Percentiles rank a stretch among this genome's conserved stretches.
phyloP scores from a whole-genome alignment of 2,797 vertebrate species.

The Neomorphus geoffroyi region DNA sequence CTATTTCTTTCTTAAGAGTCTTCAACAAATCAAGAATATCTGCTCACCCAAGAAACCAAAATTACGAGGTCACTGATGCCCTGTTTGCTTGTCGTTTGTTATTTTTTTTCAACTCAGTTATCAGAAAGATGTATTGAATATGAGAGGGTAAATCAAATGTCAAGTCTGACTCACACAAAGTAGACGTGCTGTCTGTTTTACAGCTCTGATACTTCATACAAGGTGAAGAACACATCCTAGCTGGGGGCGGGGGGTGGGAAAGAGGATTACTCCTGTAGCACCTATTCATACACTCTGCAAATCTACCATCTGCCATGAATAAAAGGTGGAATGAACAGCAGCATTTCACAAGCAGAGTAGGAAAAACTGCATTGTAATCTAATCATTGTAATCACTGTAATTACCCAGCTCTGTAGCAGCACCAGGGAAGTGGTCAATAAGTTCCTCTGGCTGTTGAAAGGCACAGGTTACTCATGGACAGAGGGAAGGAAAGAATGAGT shows the following conservation, averaged over 20 bases:
- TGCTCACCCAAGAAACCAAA: neutral
- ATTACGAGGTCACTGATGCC: neutral
- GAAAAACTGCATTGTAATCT: neutral
- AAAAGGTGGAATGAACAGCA: conserved; percentile 3
- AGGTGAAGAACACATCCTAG: conserved; percentile 14
- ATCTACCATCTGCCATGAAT: neutral
- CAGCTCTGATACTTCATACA: neutral
- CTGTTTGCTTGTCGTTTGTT: neutral
- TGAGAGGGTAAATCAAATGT: conserved; percentile 15
- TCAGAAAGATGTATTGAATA: neutral
- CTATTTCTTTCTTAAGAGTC: neutral
- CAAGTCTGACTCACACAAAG: neutral
- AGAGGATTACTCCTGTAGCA: conserved; percentile 3
- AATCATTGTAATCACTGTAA: neutral
- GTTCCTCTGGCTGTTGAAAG: neutral
- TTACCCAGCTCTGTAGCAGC: neutral
- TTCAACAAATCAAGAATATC: neutral
- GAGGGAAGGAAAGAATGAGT: neutral
- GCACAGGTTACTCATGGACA: neutral
- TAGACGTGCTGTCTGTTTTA: neutral
- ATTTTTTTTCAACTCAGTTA: neutral
- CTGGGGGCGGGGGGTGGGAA: fast-evolving
- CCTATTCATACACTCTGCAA: neutral
- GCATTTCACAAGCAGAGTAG: neutral
- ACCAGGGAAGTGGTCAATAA: neutral